Percentiles rank a stretch among this genome's conserved stretches.
Conservation (phyloP, 2,888 invertebrate genomes). For the Tortrix viridana region DNA sequence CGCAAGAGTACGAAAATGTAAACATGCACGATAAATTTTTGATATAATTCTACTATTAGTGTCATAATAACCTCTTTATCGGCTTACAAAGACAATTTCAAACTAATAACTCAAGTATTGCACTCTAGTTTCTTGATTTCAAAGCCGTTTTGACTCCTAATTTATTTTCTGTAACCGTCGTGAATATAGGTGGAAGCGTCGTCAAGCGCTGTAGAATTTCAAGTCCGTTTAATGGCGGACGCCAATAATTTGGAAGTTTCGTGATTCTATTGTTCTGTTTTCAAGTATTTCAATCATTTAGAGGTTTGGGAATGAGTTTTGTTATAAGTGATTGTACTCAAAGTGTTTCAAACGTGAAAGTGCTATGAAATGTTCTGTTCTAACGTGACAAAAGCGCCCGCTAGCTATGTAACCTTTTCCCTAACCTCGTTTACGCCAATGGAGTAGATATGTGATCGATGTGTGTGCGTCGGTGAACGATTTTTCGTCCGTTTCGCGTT, state of each 20-base stretch:
- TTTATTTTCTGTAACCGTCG: constrained; percentile 73
- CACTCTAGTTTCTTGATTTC: constrained; percentile 16
- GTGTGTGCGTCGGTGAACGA: constrained; percentile 89
- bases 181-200: constrained; percentile 83
- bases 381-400: constrained; percentile 83
- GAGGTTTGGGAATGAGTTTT: constrained; percentile 71
- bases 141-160: constrained; percentile 50
- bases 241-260: constrained; percentile 83
- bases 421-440: constrained; percentile 91
- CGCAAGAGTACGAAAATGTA: constrained; percentile 78
- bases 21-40: constrained; percentile 73
- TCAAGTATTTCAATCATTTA: constrained; percentile 66
- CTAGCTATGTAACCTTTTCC: constrained; percentile 88
- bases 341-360: constrained; percentile 74
- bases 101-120: constrained; percentile 39
- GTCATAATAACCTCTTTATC: constrained; percentile 38
- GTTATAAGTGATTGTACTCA: constrained; percentile 64
- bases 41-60: constrained; percentile 51
- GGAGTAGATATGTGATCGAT: constrained; percentile 90
- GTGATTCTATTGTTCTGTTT: constrained; percentile 82
- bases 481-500: constrained; percentile 81
- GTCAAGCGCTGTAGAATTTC: constrained; percentile 79
- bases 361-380: constrained; percentile 80
- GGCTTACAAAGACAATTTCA: constrained; percentile 36
- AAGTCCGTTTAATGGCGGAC: constrained; percentile 84